Evolutionary conservation across 1,140 invertebrate species (phyloP), one percentile per base, ranked within the genome.

Genomic region (Tenebrio molitor): DNA sequence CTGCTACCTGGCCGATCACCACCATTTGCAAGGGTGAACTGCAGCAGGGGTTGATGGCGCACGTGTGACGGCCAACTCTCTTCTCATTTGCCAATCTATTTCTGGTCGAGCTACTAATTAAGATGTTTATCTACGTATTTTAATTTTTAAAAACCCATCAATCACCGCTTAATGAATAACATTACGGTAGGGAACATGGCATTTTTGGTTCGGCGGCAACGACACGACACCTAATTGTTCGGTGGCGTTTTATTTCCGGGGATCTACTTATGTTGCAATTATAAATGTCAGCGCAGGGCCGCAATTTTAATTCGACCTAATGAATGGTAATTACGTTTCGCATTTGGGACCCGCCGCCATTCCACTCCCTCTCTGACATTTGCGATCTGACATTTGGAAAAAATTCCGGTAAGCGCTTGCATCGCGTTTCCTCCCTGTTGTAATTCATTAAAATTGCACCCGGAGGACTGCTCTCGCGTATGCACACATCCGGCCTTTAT

Each of bases 191-290:
- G 7, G 50, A 29, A 58, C 50, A 25, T 58, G 23, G 10, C 23
- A 15, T 58, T 58, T 29, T 58, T 58, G 29, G 50, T 58, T 58
- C 23, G 21, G 10, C 29, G 29, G 50, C n/a, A 15, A 15, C 12
- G 14, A n/a, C 50, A 29, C 29, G 23, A 33, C 50, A 58, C 21
- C 21, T 58, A 33, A 58, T 58, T 58, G 29, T 58, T 58, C 29
- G n/a, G 21, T 15, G 21, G 50, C 3, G 21, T 58, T 58, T 58
- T 58, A 58, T 58, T 58, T 58, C 50, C 50, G 25, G 10, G 50
- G 50, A 58, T 58, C 23, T 58, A 58, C 50, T 58, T 58, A 58
- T 58, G 50, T 29, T 58, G 50, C 50, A 58, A 58, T 58, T 58
- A 58, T 29, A 58, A 58, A 58, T 58, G 50, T 58, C 50, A 58